Percentiles rank a stretch among this genome's conserved stretches.
phyloP scores from a whole-genome alignment of 1,140 invertebrate genomes.

The Brachionus calyciflorus region DNA sequence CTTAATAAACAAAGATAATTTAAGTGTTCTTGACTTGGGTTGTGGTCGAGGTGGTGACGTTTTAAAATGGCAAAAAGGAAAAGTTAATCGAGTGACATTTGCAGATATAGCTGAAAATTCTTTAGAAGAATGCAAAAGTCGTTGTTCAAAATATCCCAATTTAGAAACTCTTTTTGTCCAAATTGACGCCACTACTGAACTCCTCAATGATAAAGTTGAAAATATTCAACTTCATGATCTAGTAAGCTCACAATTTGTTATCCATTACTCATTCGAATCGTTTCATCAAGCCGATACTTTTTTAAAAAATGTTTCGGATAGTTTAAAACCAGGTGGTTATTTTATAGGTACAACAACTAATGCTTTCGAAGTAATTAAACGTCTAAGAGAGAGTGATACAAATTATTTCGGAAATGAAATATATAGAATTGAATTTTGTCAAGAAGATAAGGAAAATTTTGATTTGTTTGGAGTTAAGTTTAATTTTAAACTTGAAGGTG shows the following conservation, averaged over 20 bases:
- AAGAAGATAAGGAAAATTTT: constrained; percentile 67
- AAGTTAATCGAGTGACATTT: constrained; percentile 23
- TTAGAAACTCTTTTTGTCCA: constrained; percentile 86
- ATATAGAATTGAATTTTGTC: constrained; percentile 73
- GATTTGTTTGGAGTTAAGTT: constrained; percentile 94
- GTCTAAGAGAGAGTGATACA: constrained; percentile 65
- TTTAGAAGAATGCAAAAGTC: constrained; percentile 72
- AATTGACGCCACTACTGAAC: constrained; percentile 79
- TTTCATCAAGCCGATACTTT: constrained; percentile 84
- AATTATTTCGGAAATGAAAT: constrained; percentile 80
- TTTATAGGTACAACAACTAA: constrained; percentile 95
- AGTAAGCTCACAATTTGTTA: constrained; percentile 93
- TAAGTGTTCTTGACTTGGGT: constrained; percentile 66
- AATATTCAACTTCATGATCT: constrained; percentile 70
- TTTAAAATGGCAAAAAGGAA: constrained; percentile 82
- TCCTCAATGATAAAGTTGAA: constrained; percentile 66
- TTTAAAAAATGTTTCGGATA: constrained; percentile 85
- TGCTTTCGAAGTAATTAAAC: constrained; percentile 81
- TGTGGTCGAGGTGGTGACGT: constrained; percentile 95
- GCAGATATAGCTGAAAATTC: constrained; percentile 85
- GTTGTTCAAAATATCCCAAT: constrained; percentile 61
- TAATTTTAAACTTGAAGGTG: constrained; percentile 88
- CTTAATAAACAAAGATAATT: constrained; percentile 52
- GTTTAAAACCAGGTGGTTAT: constrained; percentile 79
- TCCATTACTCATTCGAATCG: constrained; percentile 89